phyloP scores from a whole-genome alignment of 92 coral and sea anemone species.

The Porites cylindrica region DNA sequence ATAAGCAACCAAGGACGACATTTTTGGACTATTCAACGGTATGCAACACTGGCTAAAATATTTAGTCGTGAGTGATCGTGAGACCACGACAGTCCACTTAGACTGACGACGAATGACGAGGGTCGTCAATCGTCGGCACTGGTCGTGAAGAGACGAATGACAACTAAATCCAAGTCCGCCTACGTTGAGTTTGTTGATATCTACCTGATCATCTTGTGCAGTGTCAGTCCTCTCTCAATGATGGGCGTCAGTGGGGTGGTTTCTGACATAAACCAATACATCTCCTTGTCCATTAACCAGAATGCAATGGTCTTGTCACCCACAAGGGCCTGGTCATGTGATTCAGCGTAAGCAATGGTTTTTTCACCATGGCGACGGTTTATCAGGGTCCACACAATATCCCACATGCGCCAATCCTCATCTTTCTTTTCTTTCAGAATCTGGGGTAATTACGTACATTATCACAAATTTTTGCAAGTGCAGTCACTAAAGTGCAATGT shows the following conservation, averaged over 20 bases:
- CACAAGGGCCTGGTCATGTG: slow-evolving; percentile 98
- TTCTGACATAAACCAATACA: slow-evolving; percentile 93
- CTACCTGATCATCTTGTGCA: slow-evolving; percentile 97
- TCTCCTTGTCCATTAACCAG: slow-evolving; percentile 99
- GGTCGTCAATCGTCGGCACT: too few relatives aligned
- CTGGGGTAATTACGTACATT: slow-evolving; percentile 21
- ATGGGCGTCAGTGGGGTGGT: slow-evolving; percentile 77
- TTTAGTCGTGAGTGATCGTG: too few relatives aligned
- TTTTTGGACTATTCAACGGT: too few relatives aligned
- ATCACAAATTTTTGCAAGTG: too few relatives aligned
- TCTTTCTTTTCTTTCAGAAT: slow-evolving; percentile 84
- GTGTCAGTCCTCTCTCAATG: slow-evolving; percentile 92
- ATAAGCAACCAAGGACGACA: too few relatives aligned
- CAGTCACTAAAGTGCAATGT: background rate
- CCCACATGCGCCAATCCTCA: slow-evolving; percentile 90
- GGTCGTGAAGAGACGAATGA: too few relatives aligned
- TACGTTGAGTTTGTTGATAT: too few relatives aligned
- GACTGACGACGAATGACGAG: too few relatives aligned
- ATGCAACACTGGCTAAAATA: too few relatives aligned
- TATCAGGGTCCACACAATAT: slow-evolving; percentile 81
- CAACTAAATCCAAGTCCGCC: too few relatives aligned
- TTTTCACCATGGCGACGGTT: slow-evolving; percentile 95
- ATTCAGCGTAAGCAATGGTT: slow-evolving; percentile 95
- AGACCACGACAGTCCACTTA: too few relatives aligned
- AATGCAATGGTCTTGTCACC: slow-evolving; percentile 98